Conservation (phyloP, 2,888 invertebrate species). For the Heteromurus nitidus region DNA sequence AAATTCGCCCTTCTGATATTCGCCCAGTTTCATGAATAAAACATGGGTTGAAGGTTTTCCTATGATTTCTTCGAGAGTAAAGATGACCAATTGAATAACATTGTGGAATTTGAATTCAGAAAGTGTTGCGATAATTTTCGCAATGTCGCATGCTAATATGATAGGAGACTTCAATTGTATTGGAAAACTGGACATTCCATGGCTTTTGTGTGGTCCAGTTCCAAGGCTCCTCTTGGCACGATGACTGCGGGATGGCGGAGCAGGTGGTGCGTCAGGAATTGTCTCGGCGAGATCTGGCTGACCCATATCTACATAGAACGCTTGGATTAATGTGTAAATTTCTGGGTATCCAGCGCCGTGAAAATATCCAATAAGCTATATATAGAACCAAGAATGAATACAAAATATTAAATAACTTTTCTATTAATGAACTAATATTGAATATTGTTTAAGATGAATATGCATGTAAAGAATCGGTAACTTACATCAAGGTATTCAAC, state of each 20-base stretch:
- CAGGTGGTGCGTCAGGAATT: conserved; percentile 3
- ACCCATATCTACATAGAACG: conserved; percentile 23
- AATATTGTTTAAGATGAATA: background rate
- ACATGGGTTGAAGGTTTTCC: conserved; percentile 32
- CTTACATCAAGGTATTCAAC: conserved; percentile 36
- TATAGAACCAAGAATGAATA: background rate
- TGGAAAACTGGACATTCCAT: background rate
- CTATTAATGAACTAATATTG: background rate
- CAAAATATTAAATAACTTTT: background rate
- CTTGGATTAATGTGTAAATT: conserved; percentile 16
- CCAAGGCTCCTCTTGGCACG: background rate
- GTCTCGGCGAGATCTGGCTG: background rate
- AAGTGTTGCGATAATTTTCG: background rate
- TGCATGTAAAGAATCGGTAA: background rate
- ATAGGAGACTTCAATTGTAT: background rate
- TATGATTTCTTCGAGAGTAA: conserved; percentile 27
- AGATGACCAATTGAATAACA: conserved; percentile 30
- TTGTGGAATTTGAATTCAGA: background rate
- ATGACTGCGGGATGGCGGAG: background rate
- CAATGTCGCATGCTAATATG: background rate
- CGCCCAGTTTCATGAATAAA: conserved; percentile 27
- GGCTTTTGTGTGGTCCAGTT: background rate
- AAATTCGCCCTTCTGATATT: conserved; percentile 10
- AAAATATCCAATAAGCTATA: conserved; percentile 12
- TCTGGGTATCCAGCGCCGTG: background rate